Evolutionary conservation across 2,888 invertebrate genomes (phyloP).

Genomic region (Orgyia antiqua): DNA sequence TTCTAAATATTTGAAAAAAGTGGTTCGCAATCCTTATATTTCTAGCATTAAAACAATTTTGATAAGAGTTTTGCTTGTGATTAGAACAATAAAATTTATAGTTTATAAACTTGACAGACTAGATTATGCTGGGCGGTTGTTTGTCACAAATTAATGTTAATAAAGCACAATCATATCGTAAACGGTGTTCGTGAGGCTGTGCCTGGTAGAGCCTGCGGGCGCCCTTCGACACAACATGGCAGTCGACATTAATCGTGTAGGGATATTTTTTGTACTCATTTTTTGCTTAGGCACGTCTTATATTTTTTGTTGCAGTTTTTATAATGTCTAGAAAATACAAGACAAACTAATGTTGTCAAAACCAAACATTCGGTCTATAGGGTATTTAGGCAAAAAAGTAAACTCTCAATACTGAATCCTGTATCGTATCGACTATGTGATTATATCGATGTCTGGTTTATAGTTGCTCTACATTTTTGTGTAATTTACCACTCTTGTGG

Average conservation of each 20-base stretch:
- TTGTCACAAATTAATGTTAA: constrained; percentile 73
- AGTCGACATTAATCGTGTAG: constrained; percentile 40
- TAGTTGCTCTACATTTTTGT: too few species aligned
- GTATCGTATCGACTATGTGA: too few species aligned
- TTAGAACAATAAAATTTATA: constrained; percentile 45
- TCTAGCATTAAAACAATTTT: too few species aligned
- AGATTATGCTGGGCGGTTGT: constrained; percentile 61
- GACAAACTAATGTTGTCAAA: too few species aligned
- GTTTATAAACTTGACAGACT: constrained; percentile 52
- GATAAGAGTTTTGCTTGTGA: too few species aligned
- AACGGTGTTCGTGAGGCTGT: constrained; percentile 46
- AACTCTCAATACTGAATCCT: too few species aligned
- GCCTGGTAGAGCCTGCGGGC: constrained; percentile 46
- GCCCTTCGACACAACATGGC: constrained; percentile 52
- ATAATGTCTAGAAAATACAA: neutral
- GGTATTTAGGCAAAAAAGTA: too few species aligned
- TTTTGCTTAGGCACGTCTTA: constrained; percentile 8
- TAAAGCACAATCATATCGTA: constrained; percentile 73
- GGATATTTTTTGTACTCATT: constrained; percentile 6
- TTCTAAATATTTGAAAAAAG: too few species aligned
- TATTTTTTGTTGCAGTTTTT: constrained; percentile 15
- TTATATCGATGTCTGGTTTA: too few species aligned
- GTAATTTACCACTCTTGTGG: too few species aligned
- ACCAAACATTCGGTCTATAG: too few species aligned
- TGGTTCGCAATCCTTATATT: too few species aligned